phyloP scores from a whole-genome alignment of 2,113 vertebrate genomes.

The Takifugu flavidus region DNA sequence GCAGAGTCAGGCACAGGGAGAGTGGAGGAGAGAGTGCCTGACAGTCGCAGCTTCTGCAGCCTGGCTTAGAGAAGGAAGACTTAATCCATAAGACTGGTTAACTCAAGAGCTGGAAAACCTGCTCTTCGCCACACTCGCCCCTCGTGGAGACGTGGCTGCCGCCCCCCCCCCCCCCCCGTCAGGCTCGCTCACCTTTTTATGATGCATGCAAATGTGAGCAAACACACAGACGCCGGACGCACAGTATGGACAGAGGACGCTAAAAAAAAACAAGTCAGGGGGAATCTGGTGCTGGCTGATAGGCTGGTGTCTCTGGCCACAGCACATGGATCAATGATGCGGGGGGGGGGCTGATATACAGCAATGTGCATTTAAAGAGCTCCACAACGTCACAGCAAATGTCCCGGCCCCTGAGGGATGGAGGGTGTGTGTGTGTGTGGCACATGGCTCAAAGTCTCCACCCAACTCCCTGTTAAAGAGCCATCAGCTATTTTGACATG shows the following conservation, averaged over 20 bases:
- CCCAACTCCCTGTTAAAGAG: constrained; percentile 48
- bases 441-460: constrained; percentile 43
- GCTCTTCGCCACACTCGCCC: constrained; percentile 37
- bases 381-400: constrained; percentile 15
- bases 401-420: constrained; percentile 23
- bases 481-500: constrained; percentile 15
- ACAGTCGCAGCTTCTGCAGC: constrained; percentile 46
- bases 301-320: too few relatives aligned
- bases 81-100: constrained; percentile 63
- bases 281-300: too few relatives aligned
- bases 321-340: constrained; percentile 68
- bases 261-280: too few relatives aligned
- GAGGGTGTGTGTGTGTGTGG: constrained; percentile 21
- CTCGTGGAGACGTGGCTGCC: constrained; percentile 45
- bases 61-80: constrained; percentile 63
- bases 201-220: constrained; percentile 19
- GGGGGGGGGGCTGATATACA: constrained; percentile 21
- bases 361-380: constrained; percentile 8
- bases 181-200: constrained; percentile 8
- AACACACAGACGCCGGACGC: too few relatives aligned
- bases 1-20: constrained; percentile 34
- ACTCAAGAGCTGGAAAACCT: constrained; percentile 24
- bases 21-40: constrained; percentile 14
- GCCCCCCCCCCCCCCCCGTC: constrained; percentile 16
- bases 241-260: too few relatives aligned